Evolutionary conservation across 2,113 vertebrate genomes (phyloP), one percentile per base, ranked within the genome.

Genomic region (Myocastor coypus): DNA sequence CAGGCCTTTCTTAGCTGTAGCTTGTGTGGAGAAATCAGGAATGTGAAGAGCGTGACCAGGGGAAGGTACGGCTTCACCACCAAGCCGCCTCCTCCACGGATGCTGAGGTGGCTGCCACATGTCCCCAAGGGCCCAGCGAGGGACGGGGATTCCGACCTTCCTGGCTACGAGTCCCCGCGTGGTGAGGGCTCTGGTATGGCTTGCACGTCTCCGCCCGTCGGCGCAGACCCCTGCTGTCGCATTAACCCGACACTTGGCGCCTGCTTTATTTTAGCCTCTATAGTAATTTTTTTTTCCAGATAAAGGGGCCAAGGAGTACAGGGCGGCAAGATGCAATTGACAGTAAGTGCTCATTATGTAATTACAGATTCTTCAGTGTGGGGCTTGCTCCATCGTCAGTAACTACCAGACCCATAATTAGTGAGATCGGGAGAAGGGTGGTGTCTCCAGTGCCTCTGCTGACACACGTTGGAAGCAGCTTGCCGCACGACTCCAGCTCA

Each of bases 301-400:
- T 95, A 68, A 95, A 92, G 57, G 46, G 68, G 66, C 71, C 75
- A 64, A 55, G 46, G 59, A 66, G 87, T 37, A 32, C 80, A 78
- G 1, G 34, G 88, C 1, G 37, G 81, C 86, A 73, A 78, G 87
- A 80, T 13, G 40, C 68, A 68, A 10, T 55, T 37, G 93, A 87
- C 94, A 89, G 93, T 59, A 80, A 96, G 87, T 83, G 91, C 87
- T 96, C 69, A 50, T 95, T 94, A 95, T 80, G 91, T 87, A 52
- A 96, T 96, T 92, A 93, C 14, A 55, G 90, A 5, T 17, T 88
- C 84, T 37, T 93, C 94, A 86, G 85, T 91, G 83, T 71, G 94
- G 66, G 69, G 71, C 93, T 86, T 73, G 83, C 87, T 80, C 94
- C 55, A 83, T 5, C 80, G 83, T 89, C 92, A 84, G 91, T 93